Conservation (phyloP, 2,797 vertebrate species). For the Syngnathus rostellatus region DNA sequence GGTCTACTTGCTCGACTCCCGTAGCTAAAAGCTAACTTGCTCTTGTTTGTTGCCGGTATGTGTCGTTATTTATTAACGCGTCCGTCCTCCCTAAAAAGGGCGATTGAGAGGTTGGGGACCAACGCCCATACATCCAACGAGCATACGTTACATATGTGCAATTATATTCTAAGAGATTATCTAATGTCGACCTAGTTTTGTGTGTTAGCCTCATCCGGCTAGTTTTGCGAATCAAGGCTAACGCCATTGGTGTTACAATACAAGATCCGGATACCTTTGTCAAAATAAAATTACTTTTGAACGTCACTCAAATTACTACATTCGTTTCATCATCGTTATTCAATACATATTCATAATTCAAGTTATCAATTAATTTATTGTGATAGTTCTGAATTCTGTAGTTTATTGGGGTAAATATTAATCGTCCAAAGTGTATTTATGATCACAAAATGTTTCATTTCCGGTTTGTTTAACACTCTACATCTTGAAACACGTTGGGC, state of each 20-base stretch:
- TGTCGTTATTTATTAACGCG: slow-evolving; percentile 37
- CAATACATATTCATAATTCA: neutral
- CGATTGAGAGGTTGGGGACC: slow-evolving; percentile 18
- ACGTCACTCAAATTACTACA: neutral
- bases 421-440: neutral
- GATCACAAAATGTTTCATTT: neutral
- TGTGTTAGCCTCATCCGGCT: slow-evolving; percentile 50
- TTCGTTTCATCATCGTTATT: neutral
- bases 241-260: slow-evolving; percentile 15
- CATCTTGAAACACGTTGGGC: neutral
- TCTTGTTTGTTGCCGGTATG: slow-evolving; percentile 60
- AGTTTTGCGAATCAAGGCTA: slow-evolving; percentile 47
- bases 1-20: slow-evolving; percentile 33
- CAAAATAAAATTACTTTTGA: slow-evolving; percentile 41
- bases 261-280: slow-evolving; percentile 42
- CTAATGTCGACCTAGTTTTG: slow-evolving; percentile 39
- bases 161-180: slow-evolving; percentile 8
- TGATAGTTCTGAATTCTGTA: neutral
- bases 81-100: slow-evolving; percentile 29
- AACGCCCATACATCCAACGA: slow-evolving; percentile 12
- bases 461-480: neutral
- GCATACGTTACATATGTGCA: slow-evolving; percentile 10
- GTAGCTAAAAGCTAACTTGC: slow-evolving; percentile 39
- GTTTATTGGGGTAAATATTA: neutral
- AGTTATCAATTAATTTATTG: neutral